phyloP scores from a whole-genome alignment of 2,797 vertebrate genomes.

The Typhlichthys eigenmanni region DNA sequence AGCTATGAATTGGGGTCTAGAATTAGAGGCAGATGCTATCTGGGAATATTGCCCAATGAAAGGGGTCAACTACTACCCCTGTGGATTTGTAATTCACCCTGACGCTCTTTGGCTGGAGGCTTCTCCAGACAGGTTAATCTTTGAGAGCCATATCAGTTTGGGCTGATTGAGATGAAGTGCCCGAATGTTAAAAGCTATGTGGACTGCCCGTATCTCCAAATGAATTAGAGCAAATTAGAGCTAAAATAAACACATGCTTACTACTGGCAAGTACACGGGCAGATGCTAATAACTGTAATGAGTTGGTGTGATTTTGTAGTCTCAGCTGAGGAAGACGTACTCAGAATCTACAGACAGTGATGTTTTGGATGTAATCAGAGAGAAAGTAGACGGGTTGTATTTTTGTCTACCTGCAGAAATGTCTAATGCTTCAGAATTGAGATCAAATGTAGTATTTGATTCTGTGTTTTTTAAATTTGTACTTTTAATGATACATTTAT shows the following conservation, averaged over 20 bases:
- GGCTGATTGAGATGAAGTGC: constrained; percentile 23
- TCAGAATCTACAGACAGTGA: not conserved
- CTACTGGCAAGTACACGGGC: constrained; percentile 31
- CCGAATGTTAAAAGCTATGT: constrained; percentile 18
- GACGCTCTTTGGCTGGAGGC: constrained; percentile 15
- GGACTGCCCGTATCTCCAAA: constrained; percentile 4
- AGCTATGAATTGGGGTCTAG: constrained; percentile 18
- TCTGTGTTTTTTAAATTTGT: not conserved
- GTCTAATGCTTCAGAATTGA: not conserved
- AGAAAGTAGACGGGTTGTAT: not conserved
- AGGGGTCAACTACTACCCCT: constrained; percentile 16
- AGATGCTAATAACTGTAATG: constrained; percentile 20
- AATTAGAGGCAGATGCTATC: constrained; percentile 15
- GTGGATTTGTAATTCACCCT: constrained; percentile 17
- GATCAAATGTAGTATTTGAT: not conserved
- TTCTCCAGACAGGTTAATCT: constrained; percentile 14
- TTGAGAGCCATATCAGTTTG: constrained; percentile 9
- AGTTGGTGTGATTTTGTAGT: constrained; percentile 20
- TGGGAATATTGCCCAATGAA: constrained; percentile 4
- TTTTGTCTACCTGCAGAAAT: constrained; percentile 2
- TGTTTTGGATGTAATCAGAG: not conserved
- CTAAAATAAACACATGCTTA: constrained; percentile 10
- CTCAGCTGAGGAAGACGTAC: constrained; percentile 1
- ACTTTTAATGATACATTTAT: not conserved
- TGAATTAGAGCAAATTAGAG: not conserved